Conservation (phyloP, 2,113 vertebrate genomes). For the Acanthisitta chloris region DNA sequence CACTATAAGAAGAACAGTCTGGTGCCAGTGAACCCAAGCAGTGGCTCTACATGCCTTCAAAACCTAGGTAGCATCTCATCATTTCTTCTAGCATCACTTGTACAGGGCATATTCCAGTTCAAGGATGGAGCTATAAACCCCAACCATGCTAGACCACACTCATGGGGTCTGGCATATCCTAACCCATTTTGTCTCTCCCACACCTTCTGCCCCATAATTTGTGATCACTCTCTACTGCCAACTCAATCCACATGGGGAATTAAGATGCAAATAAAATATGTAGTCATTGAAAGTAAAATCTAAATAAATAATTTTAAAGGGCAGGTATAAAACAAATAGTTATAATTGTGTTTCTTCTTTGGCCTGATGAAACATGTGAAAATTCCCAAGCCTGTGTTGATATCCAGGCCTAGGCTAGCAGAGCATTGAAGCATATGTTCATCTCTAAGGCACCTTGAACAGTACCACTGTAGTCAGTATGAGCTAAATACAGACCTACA, state of each 20-base stretch:
- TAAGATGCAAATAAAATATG: neutral
- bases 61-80: accelerated
- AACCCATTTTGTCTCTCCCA: neutral
- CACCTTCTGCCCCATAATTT: neutral
- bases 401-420: neutral
- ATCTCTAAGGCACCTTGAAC: neutral
- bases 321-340: neutral
- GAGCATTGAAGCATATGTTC: neutral
- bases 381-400: neutral
- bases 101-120: neutral
- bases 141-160: neutral
- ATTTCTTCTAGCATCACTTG: neutral
- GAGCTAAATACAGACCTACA: neutral
- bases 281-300: neutral
- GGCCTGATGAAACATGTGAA: neutral
- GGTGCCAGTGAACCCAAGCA: neutral
- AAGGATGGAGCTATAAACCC: neutral
- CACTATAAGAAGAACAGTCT: neutral
- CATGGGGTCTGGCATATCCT: neutral
- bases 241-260: neutral
- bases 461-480: neutral
- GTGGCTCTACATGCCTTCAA: neutral
- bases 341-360: neutral
- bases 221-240: neutral
- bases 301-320: neutral